Evolutionary conservation across 1,140 invertebrate genomes (phyloP), one percentile per base, ranked within the genome.

Genomic region (Hydropsyche tenuis): DNA sequence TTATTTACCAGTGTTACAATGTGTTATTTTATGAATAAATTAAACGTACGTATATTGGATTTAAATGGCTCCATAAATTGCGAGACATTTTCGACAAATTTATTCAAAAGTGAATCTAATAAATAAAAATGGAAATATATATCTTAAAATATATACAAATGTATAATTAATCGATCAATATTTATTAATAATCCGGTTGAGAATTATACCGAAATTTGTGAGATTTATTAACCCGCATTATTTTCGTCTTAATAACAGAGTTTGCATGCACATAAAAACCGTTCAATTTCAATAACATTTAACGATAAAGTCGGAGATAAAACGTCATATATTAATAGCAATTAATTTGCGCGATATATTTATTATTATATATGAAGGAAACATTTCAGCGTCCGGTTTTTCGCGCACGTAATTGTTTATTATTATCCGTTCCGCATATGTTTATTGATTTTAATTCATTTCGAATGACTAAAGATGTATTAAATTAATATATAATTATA

Each of bases 321-420:
- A 53, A 53, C 46, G 3, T 14, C 18, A 18, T 53, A 25, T 60
- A 60, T 60, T 25, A 9, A 9, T 9, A 9, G 30, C 9, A n/a
- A 60, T 53, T 53, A 60, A 60, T 60, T 60, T 9, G 22, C 22
- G 18, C 51, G 51, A 53, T 22, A n/a, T n/a, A n/a, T n/a, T n/a
- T n/a, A n/a, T 37, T 37, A 9, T 37, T 3, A 37, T 37, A 37
- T 37, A 27, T 25, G 56, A 60, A 60, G 56, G 23, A 27, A 60
- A 60, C 48, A 20, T 53, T 18, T 7, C 20, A 18, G 16, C 16
- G 16, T 53, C n/a, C 48, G 48, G 45, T 46, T 46, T 53, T 20
- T 16, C 48, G 16, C 48, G 16, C 16, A 53, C 48, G 23, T 60
- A 25, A 60, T 60, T 60, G 56, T 60, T 60, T 25, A 60, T 27